Conservation (phyloP, 2,797 vertebrate genomes). For the Dermochelys coriacea region DNA sequence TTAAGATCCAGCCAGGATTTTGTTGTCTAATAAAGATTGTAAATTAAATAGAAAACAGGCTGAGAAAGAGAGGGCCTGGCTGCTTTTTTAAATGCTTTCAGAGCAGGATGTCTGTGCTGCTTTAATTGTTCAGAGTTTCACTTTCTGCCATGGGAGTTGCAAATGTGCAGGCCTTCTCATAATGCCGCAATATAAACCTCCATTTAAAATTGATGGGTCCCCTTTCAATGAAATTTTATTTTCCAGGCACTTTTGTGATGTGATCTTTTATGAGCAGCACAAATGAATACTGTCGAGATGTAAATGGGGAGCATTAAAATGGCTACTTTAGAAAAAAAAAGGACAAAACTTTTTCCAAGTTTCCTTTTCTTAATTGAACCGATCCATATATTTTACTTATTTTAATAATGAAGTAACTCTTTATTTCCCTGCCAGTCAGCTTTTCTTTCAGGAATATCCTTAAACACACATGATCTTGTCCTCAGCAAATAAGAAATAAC, state of each 20-base stretch:
- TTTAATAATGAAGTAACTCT: background rate
- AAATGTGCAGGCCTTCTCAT: constrained; percentile 50
- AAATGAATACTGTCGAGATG: constrained; percentile 58
- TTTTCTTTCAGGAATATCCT: background rate
- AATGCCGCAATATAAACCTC: constrained; percentile 58
- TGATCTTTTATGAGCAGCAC: constrained; percentile 50
- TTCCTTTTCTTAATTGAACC: background rate
- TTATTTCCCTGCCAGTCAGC: constrained; percentile 11
- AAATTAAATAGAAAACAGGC: constrained; percentile 64
- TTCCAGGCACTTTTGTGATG: constrained; percentile 48
- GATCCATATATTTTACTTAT: background rate
- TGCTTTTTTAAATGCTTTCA: constrained; percentile 62
- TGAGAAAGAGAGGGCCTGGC: constrained; percentile 38
- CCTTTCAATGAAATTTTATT: constrained; percentile 65
- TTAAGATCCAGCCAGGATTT: constrained; percentile 61
- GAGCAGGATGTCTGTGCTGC: constrained; percentile 52
- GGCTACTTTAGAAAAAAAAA: constrained; percentile 6
- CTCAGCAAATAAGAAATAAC: background rate
- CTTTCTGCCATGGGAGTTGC: constrained; percentile 64
- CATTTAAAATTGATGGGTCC: constrained; percentile 78
- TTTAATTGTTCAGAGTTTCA: constrained; percentile 74
- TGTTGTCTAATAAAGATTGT: constrained; percentile 66
- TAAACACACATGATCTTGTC: background rate
- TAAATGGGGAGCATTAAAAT: constrained; percentile 33
- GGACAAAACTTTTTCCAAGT: background rate